Base-by-base conservation (phyloP, 2,797 vertebrate genomes). In the Heliangelus exortis region DNA sequence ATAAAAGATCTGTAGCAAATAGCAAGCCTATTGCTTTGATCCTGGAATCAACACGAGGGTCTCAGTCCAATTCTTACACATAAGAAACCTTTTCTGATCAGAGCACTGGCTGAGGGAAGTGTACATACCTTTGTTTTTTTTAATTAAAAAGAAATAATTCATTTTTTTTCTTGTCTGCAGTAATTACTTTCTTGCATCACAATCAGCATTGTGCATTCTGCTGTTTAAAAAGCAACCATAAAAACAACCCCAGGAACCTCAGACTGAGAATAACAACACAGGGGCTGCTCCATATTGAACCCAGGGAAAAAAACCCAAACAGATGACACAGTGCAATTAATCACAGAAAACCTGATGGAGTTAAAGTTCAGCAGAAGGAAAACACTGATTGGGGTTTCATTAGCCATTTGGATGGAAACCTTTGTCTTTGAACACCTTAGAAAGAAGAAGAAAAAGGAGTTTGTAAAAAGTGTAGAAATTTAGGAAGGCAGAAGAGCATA, bases 11-110 rank as follows among this genome's bases (percentile, higher is more conserved):
- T 69, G 51, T 28, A 69, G 51, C 76, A 91, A 95, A 57, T 1
- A 73, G 66, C 39, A 81, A 89, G 55, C 34, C 45, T 7, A 15
- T 16, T n/a, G 82, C 79, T 95, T 95, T 96, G 79, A 95, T 88
- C 82, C 59, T 22, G 51, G 28, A 45, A 65, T 36, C 65, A 5
- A 89, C 75, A 78, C 48, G 11, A 31, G 85, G 39, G 62, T 87
- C 72, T 85, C 58, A 65, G 69, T 55, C 62, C 66, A 68, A 33
- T 73, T 74, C 78, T 63, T 65, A 77, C 34, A 25, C 61, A 55
- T 12, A 21, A 41, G 61, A 57, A 71, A 76, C 41, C 17, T 68
- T 48, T 69, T 84, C 61, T 87, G 61, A 87, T 87, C 58, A 6
- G 6, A 87, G 54, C 23, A 14, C 23, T 72, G 75, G 36, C 31